Percentiles rank a stretch among this genome's conserved stretches.
phyloP scores from a whole-genome alignment of 2,113 vertebrate species.

The Vombatus ursinus region DNA sequence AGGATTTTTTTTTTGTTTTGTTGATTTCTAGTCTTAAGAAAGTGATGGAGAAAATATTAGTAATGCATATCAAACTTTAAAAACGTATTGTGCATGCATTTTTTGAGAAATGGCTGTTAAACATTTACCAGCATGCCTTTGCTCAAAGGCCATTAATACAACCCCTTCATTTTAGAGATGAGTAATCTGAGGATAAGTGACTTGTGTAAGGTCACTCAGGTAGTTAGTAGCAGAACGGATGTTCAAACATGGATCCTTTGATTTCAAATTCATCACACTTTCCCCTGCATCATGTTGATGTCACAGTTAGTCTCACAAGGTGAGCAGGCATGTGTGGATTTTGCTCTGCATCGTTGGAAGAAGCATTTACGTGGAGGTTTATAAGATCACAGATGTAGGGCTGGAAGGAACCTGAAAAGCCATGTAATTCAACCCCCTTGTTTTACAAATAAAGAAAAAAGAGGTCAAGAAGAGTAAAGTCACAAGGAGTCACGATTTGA shows the following conservation, averaged over 20 bases:
- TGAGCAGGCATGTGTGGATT: not conserved
- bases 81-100: not conserved
- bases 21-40: not conserved
- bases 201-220: not conserved
- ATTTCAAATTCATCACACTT: not conserved
- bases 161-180: not conserved
- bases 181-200: not conserved
- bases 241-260: not conserved
- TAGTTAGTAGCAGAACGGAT: not conserved
- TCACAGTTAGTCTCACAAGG: not conserved
- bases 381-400: not conserved
- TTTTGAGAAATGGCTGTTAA: not conserved
- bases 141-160: not conserved
- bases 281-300: not conserved
- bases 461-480: not conserved
- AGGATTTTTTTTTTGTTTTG: not conserved
- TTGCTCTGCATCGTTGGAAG: not conserved
- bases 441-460: not conserved
- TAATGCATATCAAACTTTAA: not conserved
- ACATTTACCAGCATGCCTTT: not conserved
- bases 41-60: not conserved
- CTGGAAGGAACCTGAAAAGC: not conserved
- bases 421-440: not conserved
- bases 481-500: not conserved
- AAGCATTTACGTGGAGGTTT: not conserved